phyloP scores from a whole-genome alignment of 2,113 vertebrate genomes.

The Cyphomyrus plagiostoma region DNA sequence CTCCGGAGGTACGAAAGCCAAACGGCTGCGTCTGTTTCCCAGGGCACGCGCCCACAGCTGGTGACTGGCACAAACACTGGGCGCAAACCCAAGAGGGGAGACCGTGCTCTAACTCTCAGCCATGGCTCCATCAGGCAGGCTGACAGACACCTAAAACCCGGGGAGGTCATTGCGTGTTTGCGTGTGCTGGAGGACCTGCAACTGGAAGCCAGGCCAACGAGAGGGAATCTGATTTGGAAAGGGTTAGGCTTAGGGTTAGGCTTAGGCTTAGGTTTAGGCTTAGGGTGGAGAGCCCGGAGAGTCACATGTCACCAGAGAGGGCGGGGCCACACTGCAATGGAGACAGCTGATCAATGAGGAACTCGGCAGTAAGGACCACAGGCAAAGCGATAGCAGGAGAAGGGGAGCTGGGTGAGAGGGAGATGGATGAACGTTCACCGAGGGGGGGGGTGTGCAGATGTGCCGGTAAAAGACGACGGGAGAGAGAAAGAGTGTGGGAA shows the following conservation, averaged over 20 bases:
- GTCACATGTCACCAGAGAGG: not conserved
- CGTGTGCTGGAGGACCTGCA: not conserved
- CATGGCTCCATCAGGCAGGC: not conserved
- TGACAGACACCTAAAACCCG: not conserved
- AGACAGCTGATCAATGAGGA: constrained; percentile 1
- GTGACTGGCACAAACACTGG: not conserved
- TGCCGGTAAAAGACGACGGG: constrained; percentile 6
- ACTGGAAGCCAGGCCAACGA: constrained; percentile 13
- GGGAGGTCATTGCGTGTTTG: not conserved
- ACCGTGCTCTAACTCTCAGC: not conserved
- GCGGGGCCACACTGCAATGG: not conserved
- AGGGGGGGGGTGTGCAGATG: not conserved
- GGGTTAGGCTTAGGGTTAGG: not conserved
- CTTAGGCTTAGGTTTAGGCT: not conserved
- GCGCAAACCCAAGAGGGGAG: not conserved
- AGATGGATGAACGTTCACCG: not conserved
- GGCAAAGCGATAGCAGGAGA: not conserved
- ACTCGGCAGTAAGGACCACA: not conserved
- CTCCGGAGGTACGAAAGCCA: not conserved
- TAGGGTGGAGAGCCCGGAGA: not conserved
- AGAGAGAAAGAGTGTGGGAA: constrained; percentile 19
- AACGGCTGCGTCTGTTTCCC: not conserved
- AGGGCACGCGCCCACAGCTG: not conserved
- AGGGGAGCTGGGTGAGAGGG: not conserved
- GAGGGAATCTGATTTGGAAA: constrained; percentile 20